phyloP scores from a whole-genome alignment of 92 coral and sea anemone genomes.

The Meandrina meandrites region DNA sequence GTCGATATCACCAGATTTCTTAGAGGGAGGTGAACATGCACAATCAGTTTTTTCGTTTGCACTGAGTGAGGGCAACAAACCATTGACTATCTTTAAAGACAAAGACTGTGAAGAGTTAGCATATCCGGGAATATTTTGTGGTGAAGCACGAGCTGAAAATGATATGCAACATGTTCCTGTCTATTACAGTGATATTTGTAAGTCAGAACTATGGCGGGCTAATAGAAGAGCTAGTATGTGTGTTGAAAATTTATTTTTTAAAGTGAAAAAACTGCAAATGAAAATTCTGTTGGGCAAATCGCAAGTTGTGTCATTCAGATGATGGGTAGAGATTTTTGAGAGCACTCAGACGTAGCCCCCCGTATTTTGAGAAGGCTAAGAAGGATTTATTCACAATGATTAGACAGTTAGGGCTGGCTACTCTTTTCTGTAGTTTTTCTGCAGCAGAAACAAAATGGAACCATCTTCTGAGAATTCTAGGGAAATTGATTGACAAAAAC shows the following conservation, averaged over 20 bases:
- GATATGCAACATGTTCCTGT: slow-evolving; percentile 42
- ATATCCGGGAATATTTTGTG: slow-evolving; percentile 64
- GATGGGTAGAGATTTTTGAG: slow-evolving; percentile 58
- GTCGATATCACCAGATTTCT: slow-evolving; percentile 28
- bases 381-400: slow-evolving; percentile 71
- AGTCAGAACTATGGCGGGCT: slow-evolving; percentile 54
- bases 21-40: slow-evolving; percentile 22
- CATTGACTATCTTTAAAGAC: slow-evolving; percentile 56
- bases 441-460: slow-evolving; percentile 56
- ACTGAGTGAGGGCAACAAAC: slow-evolving; percentile 65
- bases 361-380: slow-evolving; percentile 68
- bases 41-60: slow-evolving; percentile 44
- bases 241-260: slow-evolving; percentile 50
- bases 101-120: slow-evolving; percentile 60
- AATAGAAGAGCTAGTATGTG: slow-evolving; percentile 51
- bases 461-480: slow-evolving; percentile 51
- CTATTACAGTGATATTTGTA: slow-evolving; percentile 59
- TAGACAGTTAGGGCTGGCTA: slow-evolving; percentile 63
- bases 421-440: slow-evolving; percentile 66
- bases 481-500: slow-evolving; percentile 37
- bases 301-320: slow-evolving; percentile 40
- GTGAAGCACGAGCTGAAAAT: slow-evolving; percentile 54
- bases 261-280: slow-evolving; percentile 68
- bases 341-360: slow-evolving; percentile 56
- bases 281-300: slow-evolving; percentile 63